Conservation (phyloP, 1,140 invertebrate species). For the Philaenus spumarius region DNA sequence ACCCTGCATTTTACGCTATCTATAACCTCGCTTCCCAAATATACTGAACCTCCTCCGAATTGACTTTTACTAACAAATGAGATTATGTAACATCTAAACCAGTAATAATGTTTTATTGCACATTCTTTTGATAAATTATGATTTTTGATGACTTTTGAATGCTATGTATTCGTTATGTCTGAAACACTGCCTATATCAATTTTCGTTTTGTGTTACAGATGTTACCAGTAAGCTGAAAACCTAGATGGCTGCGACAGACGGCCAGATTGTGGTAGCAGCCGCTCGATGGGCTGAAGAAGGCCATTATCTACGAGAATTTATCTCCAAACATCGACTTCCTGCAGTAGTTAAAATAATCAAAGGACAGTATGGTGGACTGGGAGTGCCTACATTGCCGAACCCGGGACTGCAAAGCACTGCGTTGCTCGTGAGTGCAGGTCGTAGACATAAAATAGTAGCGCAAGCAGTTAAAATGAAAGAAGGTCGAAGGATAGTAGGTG, state of each 20-base stretch:
- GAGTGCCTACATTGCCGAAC: constrained; percentile 75
- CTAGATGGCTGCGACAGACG: constrained; percentile 72
- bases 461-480: constrained; percentile 91
- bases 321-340: constrained; percentile 71
- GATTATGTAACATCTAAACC: too few species aligned
- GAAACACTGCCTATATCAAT: too few species aligned
- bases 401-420: constrained; percentile 78
- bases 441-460: constrained; percentile 75
- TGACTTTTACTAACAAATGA: too few species aligned
- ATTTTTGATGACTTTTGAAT: too few species aligned
- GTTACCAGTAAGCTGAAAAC: constrained; percentile 8
- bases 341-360: constrained; percentile 85
- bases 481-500: constrained; percentile 61
- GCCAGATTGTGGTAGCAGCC: constrained; percentile 74
- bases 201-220: constrained; percentile 19
- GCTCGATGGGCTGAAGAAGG: constrained; percentile 78
- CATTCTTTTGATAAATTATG: too few species aligned
- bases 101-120: too few species aligned
- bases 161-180: too few species aligned
- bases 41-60: too few species aligned
- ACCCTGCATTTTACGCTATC: too few species aligned
- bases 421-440: constrained; percentile 73
- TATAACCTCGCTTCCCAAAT: too few species aligned
- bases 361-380: constrained; percentile 83
- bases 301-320: constrained; percentile 70